A percentile compares a stretch with the other conserved stretches of the same genome.
These are phyloP conservation scores for Cryptus armator DNA, from an alignment of 2,888 invertebrate genomes.

Conservation along the genomic window DNA sequence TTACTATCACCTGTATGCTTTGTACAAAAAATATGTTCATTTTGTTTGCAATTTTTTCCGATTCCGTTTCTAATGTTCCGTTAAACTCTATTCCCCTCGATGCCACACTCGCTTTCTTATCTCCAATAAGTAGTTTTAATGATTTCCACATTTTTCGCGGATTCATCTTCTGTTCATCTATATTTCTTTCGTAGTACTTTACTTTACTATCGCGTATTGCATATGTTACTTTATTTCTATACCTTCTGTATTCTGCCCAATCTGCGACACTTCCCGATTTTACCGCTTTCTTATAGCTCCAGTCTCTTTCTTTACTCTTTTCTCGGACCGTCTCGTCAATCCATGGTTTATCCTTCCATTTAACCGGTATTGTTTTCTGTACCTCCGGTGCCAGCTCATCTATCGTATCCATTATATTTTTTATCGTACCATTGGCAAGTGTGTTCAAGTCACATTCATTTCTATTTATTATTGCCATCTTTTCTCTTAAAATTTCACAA, in stretches of 20 bases:
- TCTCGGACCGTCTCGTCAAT: too few species aligned
- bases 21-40: constrained; percentile 43
- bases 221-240: constrained; percentile 26
- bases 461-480: not conserved
- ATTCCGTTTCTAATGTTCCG: not conserved
- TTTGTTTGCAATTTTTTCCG: constrained; percentile 28
- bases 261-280: not conserved
- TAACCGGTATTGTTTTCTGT: too few species aligned
- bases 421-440: too few species aligned
- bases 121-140: constrained; percentile 45
- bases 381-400: too few species aligned
- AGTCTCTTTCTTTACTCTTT: constrained; percentile 21
- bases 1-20: not conserved
- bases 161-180: constrained; percentile 22
- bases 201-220: constrained; percentile 27
- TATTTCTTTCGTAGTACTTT: constrained; percentile 50
- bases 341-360: too few species aligned
- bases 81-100: constrained; percentile 31
- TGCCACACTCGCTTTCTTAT: constrained; percentile 18
- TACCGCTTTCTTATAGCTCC: constrained; percentile 23
- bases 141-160: constrained; percentile 45
- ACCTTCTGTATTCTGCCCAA: constrained; percentile 19
- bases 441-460: not conserved
- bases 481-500: constrained; percentile 15
- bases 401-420: too few species aligned